Percentiles rank a stretch among this genome's conserved stretches.
Conservation (phyloP, 2,888 invertebrate species). For the Pedicia rivosa region DNA sequence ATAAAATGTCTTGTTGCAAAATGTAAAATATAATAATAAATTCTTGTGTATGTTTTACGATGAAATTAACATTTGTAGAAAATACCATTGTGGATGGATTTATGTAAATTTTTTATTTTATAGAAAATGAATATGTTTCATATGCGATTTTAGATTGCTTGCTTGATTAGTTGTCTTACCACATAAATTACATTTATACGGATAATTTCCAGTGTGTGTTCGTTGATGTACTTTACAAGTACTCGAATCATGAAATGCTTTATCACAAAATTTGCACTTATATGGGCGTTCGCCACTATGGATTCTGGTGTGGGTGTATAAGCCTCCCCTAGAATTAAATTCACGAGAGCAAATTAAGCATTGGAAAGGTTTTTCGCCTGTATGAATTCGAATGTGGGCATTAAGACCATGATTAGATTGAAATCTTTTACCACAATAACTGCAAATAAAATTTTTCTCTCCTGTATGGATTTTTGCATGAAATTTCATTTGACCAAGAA, state of each 20-base stretch:
- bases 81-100: too few relatives aligned
- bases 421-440: constrained; percentile 4
- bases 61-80: too few relatives aligned
- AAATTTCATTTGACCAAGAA: neutral
- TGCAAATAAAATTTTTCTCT: neutral
- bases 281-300: constrained; percentile 2
- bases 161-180: constrained; percentile 1
- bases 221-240: constrained; percentile 1
- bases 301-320: neutral
- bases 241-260: neutral
- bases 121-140: constrained; percentile 3
- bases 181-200: constrained; percentile 4
- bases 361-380: constrained; percentile 1
- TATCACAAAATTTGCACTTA: constrained; percentile 3
- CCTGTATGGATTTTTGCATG: constrained; percentile 1
- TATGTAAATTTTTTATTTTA: too few relatives aligned
- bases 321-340: constrained; percentile 1
- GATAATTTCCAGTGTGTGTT: constrained; percentile 3
- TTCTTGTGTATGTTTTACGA: too few relatives aligned
- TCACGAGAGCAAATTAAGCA: neutral
- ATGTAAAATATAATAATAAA: too few relatives aligned
- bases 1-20: too few relatives aligned
- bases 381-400: constrained; percentile 1
- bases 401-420: neutral
- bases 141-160: constrained; percentile 4